Evolutionary conservation across 2,888 invertebrate species (phyloP).

Genomic region (Eutolmus rufibarbis): DNA sequence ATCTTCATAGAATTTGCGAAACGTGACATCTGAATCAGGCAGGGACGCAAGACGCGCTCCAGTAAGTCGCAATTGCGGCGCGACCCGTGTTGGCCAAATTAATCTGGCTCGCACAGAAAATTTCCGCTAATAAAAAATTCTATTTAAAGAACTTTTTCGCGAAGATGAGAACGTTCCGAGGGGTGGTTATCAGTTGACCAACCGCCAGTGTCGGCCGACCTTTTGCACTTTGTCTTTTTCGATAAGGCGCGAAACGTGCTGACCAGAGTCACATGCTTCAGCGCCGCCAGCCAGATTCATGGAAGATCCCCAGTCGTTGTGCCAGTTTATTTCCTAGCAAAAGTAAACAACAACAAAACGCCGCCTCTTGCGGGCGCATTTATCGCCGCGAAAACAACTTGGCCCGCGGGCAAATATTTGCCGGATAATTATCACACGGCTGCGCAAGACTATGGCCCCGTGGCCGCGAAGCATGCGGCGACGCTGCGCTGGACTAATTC

Average conservation of each 20-base stretch:
- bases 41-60: not conserved
- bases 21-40: conserved; percentile 3
- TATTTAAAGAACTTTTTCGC: conserved; percentile 22
- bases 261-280: conserved; percentile 32
- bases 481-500: not conserved
- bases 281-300: conserved; percentile 26
- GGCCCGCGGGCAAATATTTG: conserved; percentile 26
- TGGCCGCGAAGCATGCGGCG: not conserved
- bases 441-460: not conserved
- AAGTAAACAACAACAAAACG: conserved; percentile 34
- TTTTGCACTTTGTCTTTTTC: not conserved
- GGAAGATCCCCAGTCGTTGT: conserved; percentile 38
- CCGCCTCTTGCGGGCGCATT: conserved; percentile 15
- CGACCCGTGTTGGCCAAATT: not conserved
- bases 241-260: conserved; percentile 3
- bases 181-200: conserved; percentile 16
- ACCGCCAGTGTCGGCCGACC: not conserved
- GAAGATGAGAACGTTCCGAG: not conserved
- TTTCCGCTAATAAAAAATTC: conserved; percentile 28
- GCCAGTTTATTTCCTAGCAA: conserved; percentile 35
- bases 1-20: not conserved
- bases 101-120: not conserved
- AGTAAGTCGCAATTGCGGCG: not conserved
- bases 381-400: conserved; percentile 34
- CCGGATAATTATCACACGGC: conserved; percentile 21